These are phyloP conservation scores for Micrastur ruficollis DNA, from an alignment of 2,797 vertebrate genomes.

Conservation along the genomic window DNA sequence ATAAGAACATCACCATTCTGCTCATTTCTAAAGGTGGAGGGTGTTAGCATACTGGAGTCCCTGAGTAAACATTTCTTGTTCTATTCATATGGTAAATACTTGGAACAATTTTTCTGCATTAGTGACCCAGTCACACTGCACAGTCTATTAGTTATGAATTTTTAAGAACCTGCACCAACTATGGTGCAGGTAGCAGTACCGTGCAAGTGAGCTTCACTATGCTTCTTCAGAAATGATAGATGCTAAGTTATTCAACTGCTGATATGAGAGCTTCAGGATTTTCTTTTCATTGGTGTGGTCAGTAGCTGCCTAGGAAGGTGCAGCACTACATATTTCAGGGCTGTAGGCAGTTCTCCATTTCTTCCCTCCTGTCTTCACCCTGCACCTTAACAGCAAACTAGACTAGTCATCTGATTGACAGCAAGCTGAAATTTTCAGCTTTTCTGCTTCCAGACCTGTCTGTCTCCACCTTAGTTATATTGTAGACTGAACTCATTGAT, in stretches of 20 bases:
- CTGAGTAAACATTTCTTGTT: neutral
- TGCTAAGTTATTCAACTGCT: neutral
- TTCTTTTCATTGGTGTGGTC: neutral
- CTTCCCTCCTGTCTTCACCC: neutral
- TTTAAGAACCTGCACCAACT: neutral
- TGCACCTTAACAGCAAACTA: neutral
- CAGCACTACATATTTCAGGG: neutral
- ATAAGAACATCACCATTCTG: neutral
- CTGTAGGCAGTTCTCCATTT: rapidly evolving
- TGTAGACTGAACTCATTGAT: neutral
- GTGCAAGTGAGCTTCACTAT: neutral
- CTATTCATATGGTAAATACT: neutral
- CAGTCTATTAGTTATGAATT: neutral
- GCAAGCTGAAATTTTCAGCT: neutral
- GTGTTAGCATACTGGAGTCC: neutral
- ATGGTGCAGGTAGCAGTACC: neutral
- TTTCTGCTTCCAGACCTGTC: neutral
- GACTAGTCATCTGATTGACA: neutral
- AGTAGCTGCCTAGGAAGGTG: neutral
- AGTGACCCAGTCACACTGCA: neutral
- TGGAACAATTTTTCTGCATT: neutral
- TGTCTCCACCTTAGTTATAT: neutral
- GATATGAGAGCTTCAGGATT: neutral
- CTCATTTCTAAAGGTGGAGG: neutral
- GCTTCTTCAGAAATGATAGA: neutral